A percentile compares a stretch with the other conserved stretches of the same genome.
Evolutionary conservation across 2,113 vertebrate species (phyloP).

Genomic region (Vicugna pacos): DNA sequence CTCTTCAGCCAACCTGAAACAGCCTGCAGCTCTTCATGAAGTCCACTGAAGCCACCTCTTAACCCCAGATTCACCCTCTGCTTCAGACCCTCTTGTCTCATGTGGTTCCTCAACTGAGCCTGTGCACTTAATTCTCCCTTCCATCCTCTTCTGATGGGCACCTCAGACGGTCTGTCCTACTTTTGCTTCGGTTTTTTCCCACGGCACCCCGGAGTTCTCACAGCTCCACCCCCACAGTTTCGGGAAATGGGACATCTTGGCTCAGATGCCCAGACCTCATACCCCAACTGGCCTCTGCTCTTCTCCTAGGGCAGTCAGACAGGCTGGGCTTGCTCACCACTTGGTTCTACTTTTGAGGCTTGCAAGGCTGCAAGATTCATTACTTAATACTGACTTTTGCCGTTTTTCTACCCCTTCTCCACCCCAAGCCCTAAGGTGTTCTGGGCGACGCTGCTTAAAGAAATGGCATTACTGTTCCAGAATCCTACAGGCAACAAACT

Average conservation of each 20-base stretch:
- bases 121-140: not conserved
- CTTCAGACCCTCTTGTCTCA: not conserved
- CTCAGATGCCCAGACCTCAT: not conserved
- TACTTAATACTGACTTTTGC: not conserved
- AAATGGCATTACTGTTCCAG: not conserved
- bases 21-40: not conserved
- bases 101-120: not conserved
- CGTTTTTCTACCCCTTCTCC: not conserved
- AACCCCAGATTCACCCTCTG: not conserved
- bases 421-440: not conserved
- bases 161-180: not conserved
- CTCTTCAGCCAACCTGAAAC: not conserved
- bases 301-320: not conserved
- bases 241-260: not conserved
- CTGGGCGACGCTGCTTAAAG: not conserved
- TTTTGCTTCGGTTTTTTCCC: slow-evolving; percentile 26
- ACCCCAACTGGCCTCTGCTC: not conserved
- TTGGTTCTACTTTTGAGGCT: not conserved
- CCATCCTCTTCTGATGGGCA: not conserved
- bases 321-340: not conserved
- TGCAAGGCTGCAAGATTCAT: not conserved
- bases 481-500: not conserved
- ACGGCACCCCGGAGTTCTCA: not conserved
- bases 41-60: not conserved
- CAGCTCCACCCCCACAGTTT: not conserved